Base-by-base conservation (phyloP, 2,888 invertebrate genomes). In the Andrena dorsata region DNA sequence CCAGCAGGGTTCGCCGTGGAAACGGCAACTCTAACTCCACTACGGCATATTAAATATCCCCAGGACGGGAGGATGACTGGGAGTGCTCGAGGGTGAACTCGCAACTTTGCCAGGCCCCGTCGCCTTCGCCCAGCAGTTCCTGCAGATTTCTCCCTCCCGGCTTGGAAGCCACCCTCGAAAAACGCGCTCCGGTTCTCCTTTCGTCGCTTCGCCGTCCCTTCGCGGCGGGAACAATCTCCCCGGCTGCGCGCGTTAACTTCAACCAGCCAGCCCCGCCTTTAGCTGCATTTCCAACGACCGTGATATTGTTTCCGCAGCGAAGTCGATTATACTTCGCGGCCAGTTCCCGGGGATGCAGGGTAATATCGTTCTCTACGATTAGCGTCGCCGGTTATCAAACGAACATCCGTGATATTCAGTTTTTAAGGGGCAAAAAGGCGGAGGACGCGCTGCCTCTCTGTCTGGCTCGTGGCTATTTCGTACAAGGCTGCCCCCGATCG, bases 1-100 rank as follows among this genome's bases (percentile, higher is more conserved):
- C 49, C 75, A 58, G 65, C 64, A 51, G 66, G 65, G 75, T 41
- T 78, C 61, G 64, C 49, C 49, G 49, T 41, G 68, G 75, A 76
- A 74, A 71, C 81, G 85, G 88, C 89, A 90, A 90, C 70, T 81
- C 87, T 76, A 79, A 88, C 81, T 86, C 86, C 82, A 78, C 81
- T 76, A 63, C 76, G 84, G 82, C 86, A 84, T 89, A 88, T 90
- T 89, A 86, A 90, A 90, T 89, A 76, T 81, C 78, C 79, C 66
- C 64, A 69, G 69, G 80, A 80, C 72, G 73, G n/a, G 71, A 80
- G 10, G 60, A 61, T 53, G 80, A 53, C 76, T 69, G 68, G 68
- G 75, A 3, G n/a, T 61, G 75, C 69, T 78, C 41, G 82, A 84
- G 81, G 70, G 76, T 80, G 84, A 84, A 73, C 41, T 77, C 75